Evolutionary conservation across 2,797 vertebrate genomes (phyloP).

Genomic region (Anguilla obscura): DNA sequence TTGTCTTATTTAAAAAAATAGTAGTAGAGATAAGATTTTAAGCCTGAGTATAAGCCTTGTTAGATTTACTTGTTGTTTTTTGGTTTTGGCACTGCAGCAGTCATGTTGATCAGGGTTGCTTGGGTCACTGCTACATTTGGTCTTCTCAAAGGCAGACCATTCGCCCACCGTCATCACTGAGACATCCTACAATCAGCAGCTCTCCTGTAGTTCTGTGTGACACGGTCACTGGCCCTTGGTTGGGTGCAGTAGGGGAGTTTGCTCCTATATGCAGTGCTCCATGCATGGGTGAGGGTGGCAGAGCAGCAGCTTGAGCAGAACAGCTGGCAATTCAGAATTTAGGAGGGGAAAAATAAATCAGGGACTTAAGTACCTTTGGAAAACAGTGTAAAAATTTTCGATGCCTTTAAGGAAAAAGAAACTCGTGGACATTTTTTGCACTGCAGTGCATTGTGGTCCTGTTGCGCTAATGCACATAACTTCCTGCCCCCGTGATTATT

Average conservation of each 20-base stretch:
- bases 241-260: neutral
- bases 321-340: neutral
- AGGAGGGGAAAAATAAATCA: neutral
- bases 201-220: neutral
- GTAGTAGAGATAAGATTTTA: no score
- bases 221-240: neutral
- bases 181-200: neutral
- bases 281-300: neutral
- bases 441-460: neutral
- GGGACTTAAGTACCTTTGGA: neutral
- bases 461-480: constrained; percentile 61
- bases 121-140: neutral
- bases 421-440: neutral
- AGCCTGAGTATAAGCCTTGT: no score
- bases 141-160: neutral
- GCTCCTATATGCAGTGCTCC: neutral
- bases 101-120: no score
- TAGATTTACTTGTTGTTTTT: no score
- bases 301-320: neutral
- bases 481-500: constrained; percentile 61
- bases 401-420: neutral
- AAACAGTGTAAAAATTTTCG: neutral
- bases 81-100: no score
- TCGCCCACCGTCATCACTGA: neutral
- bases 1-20: no score